Percentiles rank a stretch among this genome's conserved stretches.
Conservation (phyloP, 2,888 invertebrate genomes). For the Abrostola triplasia region DNA sequence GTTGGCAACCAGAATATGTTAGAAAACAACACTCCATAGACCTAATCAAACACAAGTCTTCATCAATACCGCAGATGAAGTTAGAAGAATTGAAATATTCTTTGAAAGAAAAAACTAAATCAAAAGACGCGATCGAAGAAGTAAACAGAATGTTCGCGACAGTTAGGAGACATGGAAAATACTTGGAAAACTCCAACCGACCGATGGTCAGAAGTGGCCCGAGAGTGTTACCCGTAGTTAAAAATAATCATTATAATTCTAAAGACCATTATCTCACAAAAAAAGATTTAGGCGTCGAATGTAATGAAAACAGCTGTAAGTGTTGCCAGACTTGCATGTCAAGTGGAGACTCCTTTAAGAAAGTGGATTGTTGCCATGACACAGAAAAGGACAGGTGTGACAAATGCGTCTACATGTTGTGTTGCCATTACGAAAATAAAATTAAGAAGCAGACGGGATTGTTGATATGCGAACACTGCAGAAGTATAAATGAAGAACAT, state of each 20-base stretch:
- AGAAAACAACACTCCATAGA: slow-evolving; percentile 60
- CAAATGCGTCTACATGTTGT: slow-evolving; percentile 66
- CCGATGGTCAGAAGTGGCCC: slow-evolving; percentile 76
- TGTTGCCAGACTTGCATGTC: slow-evolving; percentile 73
- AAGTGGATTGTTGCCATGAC: slow-evolving; percentile 59
- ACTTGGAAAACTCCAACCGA: slow-evolving; percentile 65
- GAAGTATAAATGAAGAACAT: slow-evolving; percentile 41
- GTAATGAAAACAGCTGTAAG: slow-evolving; percentile 47
- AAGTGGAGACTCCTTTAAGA: slow-evolving; percentile 70
- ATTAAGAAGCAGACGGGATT: slow-evolving; percentile 47
- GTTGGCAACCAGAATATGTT: slow-evolving; percentile 63
- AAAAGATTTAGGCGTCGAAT: slow-evolving; percentile 5
- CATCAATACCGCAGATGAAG: slow-evolving; percentile 83
- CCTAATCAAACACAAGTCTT: slow-evolving; percentile 76
- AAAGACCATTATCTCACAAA: neutral
- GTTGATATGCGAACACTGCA: slow-evolving; percentile 62
- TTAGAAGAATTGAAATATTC: slow-evolving; percentile 78
- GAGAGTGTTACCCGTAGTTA: slow-evolving; percentile 79
- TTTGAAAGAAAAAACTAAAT: slow-evolving; percentile 72
- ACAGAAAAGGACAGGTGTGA: slow-evolving; percentile 56
- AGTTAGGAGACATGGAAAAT: slow-evolving; percentile 62
- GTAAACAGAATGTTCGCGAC: slow-evolving; percentile 83
- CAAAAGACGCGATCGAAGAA: slow-evolving; percentile 80
- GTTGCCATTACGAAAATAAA: slow-evolving; percentile 66
- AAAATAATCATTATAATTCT: slow-evolving; percentile 48